Base-by-base conservation (phyloP, 2,113 vertebrate genomes). In the Mormyrus iriodes region DNA sequence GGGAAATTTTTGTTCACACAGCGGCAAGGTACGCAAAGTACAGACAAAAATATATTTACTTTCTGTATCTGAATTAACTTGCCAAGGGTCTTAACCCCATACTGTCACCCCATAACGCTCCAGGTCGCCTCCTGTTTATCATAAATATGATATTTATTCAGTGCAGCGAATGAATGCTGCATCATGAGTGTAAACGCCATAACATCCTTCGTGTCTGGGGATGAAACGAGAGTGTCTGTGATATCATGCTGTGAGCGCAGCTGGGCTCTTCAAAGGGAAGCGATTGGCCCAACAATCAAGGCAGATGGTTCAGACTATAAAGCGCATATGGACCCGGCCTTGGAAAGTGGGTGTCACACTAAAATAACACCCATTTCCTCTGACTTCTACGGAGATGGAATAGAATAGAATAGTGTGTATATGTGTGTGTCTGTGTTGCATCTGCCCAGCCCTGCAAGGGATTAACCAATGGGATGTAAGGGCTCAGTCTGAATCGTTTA, bases 361-460 rank as follows among this genome's bases (percentile, higher is more conserved):
- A 46, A 61, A 2, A 48, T 69, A 69, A 31, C 91, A 93, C 95
- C 95, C 95, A 95, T 95, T 95, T 82, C 35, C 76, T 42, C 31
- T n/a, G 24, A 85, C 42, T n/a, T 27, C 19, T 13, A n/a, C 48
- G 24, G n/a, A 58, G 31, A 31, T 0, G 5, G 86, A 31, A 15
- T 88, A 35, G 51, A 73, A 44, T 65, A 46, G 65, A 24, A 24
- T 27, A 13, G 49, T 61, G 3, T 86, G n/a, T 52, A 49, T 2
- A 31, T 85, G 83, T 44, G 39, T 85, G 83, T 53, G 19, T 73
- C 39, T 69, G 87, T 73, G 55, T 31, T 35, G 44, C 44, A 27
- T 48, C 24, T 49, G 87, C 61, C 61, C 61, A 69, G 10, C 27
- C 61, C 61, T 69, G 27, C 10, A 69, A 31, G n/a, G 61, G 61